Evolutionary conservation across 2,888 invertebrate species (phyloP), one percentile per base, ranked within the genome.

Genomic region (Leptinotarsa juncta): DNA sequence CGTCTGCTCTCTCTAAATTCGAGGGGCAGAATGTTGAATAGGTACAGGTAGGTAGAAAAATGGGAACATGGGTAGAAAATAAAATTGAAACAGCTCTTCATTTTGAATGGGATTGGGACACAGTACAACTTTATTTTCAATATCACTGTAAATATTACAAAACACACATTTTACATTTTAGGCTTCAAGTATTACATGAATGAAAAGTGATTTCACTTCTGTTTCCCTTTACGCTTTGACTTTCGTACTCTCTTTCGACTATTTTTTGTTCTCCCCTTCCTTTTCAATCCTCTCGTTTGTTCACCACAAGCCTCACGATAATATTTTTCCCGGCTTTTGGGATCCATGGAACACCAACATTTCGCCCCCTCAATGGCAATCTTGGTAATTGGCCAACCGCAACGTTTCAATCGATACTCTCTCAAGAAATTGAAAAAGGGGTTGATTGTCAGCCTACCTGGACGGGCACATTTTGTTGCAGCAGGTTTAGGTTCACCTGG

Each of bases 401-500:
- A 81, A 70, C 85, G 84, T 48, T 81, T 80, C 53, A 69, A 77
- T 16, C 85, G 76, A 20, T 82, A 85, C n/a, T 78, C 71, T 26
- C 84, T 73, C 70, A 86, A 70, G 71, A 82, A 86, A 72, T 85
- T 85, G 42, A 86, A 80, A 76, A 86, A 86, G 0, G 86, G 85
- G 72, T 85, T 85, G 3, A 65, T 75, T 0, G 82, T 82, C 12
- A 76, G 67, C 0, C 57, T 55, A 2, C 79, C 80, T 1, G 77
- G 69, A 14, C 74, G 57, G 16, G 67, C 60, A 51, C 68, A 74
- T 60, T 12, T 42, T 42, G 42, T 42, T 42, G 42, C 42, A 42
- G 42, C 42, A 42, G 42, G 42, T 42, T 42, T 42, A 10, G 42
- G 42, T 42, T 42, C 42, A 42, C 23, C 32, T 60, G 20, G 50